phyloP scores from a whole-genome alignment of 64 coral and sea anemone species.

The Astreopora myriophthalma region DNA sequence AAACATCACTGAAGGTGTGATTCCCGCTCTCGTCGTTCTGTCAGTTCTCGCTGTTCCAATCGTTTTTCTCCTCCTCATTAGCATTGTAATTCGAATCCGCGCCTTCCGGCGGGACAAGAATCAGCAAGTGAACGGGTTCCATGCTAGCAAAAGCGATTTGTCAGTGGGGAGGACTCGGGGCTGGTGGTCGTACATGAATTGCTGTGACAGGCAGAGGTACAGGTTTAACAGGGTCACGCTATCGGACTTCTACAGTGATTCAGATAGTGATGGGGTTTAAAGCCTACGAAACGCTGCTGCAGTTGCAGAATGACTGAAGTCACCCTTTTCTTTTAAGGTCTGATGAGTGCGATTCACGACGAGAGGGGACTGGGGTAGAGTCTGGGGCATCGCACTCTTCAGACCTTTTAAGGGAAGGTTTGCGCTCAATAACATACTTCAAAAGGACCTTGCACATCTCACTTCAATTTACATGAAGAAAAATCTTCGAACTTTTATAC shows the following conservation, averaged over 20 bases:
- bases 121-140: constrained; percentile 41
- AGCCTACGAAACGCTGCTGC: background rate
- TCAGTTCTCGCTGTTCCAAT: constrained; percentile 85
- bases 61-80: constrained; percentile 83
- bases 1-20: constrained; percentile 33
- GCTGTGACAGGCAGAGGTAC: constrained; percentile 76
- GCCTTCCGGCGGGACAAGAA: constrained; percentile 79
- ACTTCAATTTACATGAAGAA: too few species aligned
- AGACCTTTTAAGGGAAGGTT: too few species aligned
- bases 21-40: constrained; percentile 84
- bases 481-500: too few species aligned
- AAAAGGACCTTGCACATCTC: too few species aligned
- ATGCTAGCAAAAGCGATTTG: constrained; percentile 50
- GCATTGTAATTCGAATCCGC: constrained; percentile 75
- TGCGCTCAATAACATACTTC: too few species aligned
- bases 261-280: constrained; percentile 88
- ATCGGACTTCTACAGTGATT: constrained; percentile 88
- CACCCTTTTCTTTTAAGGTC: background rate
- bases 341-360: too few species aligned
- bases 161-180: constrained; percentile 68
- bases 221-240: constrained; percentile 83
- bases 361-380: too few species aligned
- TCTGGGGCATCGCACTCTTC: too few species aligned
- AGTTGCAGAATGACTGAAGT: background rate
- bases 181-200: constrained; percentile 89